Evolutionary conservation across 1,140 invertebrate species (phyloP).

Genomic region (Lutraria rhynchaena): DNA sequence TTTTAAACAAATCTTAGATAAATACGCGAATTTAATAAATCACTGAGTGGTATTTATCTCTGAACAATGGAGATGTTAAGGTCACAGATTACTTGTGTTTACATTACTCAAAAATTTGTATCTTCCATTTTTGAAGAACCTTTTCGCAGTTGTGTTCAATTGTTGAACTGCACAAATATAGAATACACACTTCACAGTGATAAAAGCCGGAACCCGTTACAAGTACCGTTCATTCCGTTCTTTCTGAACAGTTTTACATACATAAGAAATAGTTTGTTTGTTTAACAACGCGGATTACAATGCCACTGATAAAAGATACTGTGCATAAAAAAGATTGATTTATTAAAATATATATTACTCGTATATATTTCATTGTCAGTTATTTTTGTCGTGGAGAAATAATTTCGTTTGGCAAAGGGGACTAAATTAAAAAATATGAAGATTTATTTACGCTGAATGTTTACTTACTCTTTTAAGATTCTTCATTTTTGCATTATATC

Average conservation of each 20-base stretch:
- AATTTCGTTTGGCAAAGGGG: conserved; percentile 7
- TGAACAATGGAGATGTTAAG: conserved; percentile 25
- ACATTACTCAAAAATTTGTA: conserved; percentile 20
- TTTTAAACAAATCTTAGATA: conserved; percentile 22
- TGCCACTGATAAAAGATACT: conserved; percentile 10
- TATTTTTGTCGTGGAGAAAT: conserved; percentile 13
- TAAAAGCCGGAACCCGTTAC: background rate
- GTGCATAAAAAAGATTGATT: conserved; percentile 16
- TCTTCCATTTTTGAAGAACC: background rate
- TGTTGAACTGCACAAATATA: no score
- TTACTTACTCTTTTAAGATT: background rate
- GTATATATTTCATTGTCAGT: conserved; percentile 5
- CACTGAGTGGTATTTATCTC: conserved; percentile 10
- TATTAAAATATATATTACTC: conserved; percentile 11
- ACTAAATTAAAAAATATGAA: conserved; percentile 5
- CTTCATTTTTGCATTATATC: no score
- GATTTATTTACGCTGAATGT: conserved; percentile 1
- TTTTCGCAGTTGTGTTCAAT: background rate
- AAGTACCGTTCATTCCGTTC: background rate
- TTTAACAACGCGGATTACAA: background rate
- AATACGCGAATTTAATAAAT: conserved; percentile 32
- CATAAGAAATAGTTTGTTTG: conserved; percentile 24
- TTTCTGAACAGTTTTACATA: background rate
- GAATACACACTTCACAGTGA: background rate
- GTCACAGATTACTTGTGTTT: conserved; percentile 19